These are phyloP conservation scores for Mastomys coucha DNA, from an alignment of 2,113 vertebrate species.

Conservation along the genomic window DNA sequence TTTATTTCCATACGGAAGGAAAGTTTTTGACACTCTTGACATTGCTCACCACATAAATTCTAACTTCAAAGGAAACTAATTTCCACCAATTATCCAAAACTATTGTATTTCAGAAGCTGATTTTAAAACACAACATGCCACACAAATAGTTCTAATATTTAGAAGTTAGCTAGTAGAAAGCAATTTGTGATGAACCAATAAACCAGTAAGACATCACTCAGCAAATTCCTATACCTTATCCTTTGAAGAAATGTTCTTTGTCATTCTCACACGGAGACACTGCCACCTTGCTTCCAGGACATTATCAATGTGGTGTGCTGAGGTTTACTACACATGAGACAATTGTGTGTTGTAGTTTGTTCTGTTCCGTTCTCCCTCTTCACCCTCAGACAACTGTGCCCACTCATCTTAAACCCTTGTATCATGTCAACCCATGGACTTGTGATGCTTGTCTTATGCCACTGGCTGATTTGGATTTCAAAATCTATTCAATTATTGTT, in stretches of 20 bases:
- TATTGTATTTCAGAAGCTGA: not conserved
- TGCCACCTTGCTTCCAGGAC: not conserved
- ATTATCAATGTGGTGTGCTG: not conserved
- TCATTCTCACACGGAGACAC: not conserved
- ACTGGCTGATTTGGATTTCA: not conserved
- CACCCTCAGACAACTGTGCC: fast-evolving
- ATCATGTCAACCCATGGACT: not conserved
- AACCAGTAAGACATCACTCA: not conserved
- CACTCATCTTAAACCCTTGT: not conserved
- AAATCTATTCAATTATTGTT: not conserved
- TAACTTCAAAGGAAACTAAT: not conserved
- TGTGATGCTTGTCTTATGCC: not conserved
- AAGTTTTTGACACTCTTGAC: not conserved
- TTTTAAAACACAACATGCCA: not conserved
- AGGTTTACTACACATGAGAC: not conserved
- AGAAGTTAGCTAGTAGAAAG: not conserved
- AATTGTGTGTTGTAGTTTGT: not conserved
- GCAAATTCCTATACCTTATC: not conserved
- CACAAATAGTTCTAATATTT: not conserved
- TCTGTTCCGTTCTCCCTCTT: not conserved
- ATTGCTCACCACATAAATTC: not conserved
- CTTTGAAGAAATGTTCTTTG: not conserved
- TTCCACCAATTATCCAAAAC: not conserved
- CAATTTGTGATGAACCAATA: not conserved
- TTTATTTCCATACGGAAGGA: not conserved